Evolutionary conservation across 2,888 invertebrate genomes (phyloP).

Genomic region (Stegana nigrithorax): DNA sequence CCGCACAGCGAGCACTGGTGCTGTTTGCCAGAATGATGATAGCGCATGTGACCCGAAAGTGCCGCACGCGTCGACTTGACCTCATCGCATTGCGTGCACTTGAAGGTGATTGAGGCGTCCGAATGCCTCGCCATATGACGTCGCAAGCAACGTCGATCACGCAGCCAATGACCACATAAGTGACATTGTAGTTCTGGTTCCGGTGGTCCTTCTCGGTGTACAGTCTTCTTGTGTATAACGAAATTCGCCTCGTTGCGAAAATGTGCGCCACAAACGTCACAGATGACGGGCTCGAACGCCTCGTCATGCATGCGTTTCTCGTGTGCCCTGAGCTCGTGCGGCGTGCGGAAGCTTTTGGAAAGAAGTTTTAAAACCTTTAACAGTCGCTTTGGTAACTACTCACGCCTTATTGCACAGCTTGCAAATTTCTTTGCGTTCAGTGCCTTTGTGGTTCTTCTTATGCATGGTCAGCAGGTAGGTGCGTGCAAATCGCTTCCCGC

Average conservation of each 20-base stretch:
- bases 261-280: constrained; percentile 35
- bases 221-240: constrained; percentile 31
- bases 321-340: constrained; percentile 33
- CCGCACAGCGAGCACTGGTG: constrained; percentile 36
- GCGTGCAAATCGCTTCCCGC: constrained; percentile 20
- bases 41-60: constrained; percentile 33
- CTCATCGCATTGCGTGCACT: constrained; percentile 35
- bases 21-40: constrained; percentile 35
- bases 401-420: constrained; percentile 32
- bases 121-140: constrained; percentile 35
- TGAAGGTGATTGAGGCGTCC: constrained; percentile 28
- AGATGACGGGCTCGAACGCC: constrained; percentile 35
- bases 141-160: constrained; percentile 32
- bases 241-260: constrained; percentile 41
- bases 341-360: constrained; percentile 29
- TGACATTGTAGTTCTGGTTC: constrained; percentile 36
- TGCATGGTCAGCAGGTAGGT: constrained; percentile 6
- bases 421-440: constrained; percentile 32
- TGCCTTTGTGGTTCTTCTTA: constrained; percentile 12
- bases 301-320: constrained; percentile 36
- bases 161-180: constrained; percentile 35
- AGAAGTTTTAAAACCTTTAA: not conserved
- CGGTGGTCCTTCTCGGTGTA: constrained; percentile 34
- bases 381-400: not conserved
- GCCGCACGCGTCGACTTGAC: constrained; percentile 32